phyloP scores from a whole-genome alignment of 2,113 vertebrate species.

The Synodontis membranacea region DNA sequence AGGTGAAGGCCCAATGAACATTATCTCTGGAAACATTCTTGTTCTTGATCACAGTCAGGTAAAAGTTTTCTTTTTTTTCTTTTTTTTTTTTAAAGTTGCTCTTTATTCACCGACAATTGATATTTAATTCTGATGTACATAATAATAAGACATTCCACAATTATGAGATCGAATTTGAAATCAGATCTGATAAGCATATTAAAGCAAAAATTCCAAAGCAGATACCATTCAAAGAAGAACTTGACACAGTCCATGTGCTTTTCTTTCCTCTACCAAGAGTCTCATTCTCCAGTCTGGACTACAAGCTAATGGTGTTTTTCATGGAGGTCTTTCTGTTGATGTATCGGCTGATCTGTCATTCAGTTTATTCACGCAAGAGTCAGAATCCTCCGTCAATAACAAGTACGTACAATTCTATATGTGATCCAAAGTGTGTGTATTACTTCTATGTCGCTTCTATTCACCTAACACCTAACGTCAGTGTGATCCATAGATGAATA shows the following conservation, averaged over 20 bases:
- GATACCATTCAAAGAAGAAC: neutral
- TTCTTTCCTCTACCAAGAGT: constrained; percentile 25
- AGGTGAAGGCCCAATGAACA: constrained; percentile 41
- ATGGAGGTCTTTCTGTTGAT: constrained; percentile 46
- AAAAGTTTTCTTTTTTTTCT: neutral
- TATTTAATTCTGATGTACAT: neutral
- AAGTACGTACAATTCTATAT: constrained; percentile 32
- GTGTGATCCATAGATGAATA: neutral
- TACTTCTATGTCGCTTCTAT: neutral
- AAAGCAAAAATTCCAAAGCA: neutral
- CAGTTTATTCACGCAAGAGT: constrained; percentile 37
- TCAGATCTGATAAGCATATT: neutral
- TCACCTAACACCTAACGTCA: neutral
- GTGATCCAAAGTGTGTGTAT: neutral
- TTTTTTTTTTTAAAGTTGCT: neutral
- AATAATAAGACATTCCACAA: neutral
- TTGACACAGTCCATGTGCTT: neutral
- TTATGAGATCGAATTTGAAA: neutral
- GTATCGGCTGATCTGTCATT: constrained; percentile 36
- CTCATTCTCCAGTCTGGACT: constrained; percentile 39
- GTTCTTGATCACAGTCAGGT: constrained; percentile 38
- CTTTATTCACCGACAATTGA: neutral
- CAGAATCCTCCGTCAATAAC: constrained; percentile 33
- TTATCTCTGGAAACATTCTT: constrained; percentile 43
- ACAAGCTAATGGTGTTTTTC: constrained; percentile 31